Evolutionary conservation across 2,113 vertebrate genomes (phyloP).

Genomic region (Cebus imitator): DNA sequence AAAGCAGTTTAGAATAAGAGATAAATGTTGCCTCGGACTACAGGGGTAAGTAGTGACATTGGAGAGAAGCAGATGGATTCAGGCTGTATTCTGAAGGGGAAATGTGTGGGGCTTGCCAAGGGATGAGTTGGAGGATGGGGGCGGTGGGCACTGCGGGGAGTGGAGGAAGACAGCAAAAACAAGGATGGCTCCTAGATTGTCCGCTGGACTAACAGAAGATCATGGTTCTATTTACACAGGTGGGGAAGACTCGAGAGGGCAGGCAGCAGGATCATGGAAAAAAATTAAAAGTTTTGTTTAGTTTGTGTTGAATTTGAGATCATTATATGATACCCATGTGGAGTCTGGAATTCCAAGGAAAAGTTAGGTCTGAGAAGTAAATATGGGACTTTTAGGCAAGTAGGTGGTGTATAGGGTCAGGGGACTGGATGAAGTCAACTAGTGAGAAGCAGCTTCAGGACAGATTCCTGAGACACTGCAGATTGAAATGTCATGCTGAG

Average conservation of each 20-base stretch:
- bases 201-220: background rate
- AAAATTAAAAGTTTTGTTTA: background rate
- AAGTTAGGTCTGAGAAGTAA: background rate
- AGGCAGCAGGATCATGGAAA: background rate
- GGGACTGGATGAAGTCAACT: background rate
- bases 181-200: background rate
- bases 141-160: fast-evolving
- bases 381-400: background rate
- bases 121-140: background rate
- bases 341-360: background rate
- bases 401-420: background rate
- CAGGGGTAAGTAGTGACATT: background rate
- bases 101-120: background rate
- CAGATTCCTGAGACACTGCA: background rate
- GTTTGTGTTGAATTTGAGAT: background rate
- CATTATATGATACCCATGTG: background rate
- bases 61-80: background rate
- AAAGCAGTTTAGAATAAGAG: background rate
- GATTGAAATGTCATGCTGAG: background rate
- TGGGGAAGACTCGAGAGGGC: background rate
- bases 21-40: background rate
- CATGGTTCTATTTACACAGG: background rate
- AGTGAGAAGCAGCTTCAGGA: background rate
- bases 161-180: background rate
- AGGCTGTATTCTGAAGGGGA: background rate